These are phyloP conservation scores for Pelobates fuscus DNA, from an alignment of 2,113 vertebrate genomes.

Conservation along the genomic window DNA sequence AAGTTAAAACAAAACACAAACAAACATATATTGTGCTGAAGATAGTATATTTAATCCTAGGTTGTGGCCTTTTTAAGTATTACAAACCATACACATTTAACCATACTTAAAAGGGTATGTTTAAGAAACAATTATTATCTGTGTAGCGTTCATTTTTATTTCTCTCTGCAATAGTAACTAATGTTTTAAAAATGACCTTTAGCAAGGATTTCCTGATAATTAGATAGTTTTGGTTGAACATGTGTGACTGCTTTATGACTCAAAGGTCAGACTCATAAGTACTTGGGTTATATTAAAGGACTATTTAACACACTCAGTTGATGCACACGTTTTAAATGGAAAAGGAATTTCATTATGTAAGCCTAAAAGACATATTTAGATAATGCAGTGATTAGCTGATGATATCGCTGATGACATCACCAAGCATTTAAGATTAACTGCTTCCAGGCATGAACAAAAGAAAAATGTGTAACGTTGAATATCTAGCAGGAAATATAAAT, in stretches of 20 bases:
- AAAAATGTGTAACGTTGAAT: background rate
- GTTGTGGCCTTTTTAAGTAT: no score
- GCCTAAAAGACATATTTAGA: conserved; percentile 41
- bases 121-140: background rate
- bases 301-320: conserved; percentile 32
- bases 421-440: conserved; percentile 2
- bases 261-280: conserved; percentile 39
- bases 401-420: conserved; percentile 36
- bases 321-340: conserved; percentile 26
- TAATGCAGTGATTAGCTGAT: conserved; percentile 39
- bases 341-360: conserved; percentile 40
- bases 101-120: background rate
- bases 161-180: conserved; percentile 17
- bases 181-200: conserved; percentile 39
- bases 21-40: no score
- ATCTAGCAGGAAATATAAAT: background rate
- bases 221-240: conserved; percentile 42
- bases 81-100: background rate
- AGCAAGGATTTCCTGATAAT: conserved; percentile 42
- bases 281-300: conserved; percentile 27
- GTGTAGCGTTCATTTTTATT: background rate
- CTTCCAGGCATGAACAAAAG: background rate
- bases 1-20: no score
- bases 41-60: no score
- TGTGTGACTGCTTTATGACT: conserved; percentile 40